A percentile compares a stretch with the other conserved stretches of the same genome.
phyloP scores from a whole-genome alignment of 2,797 vertebrate species.

The Cynodonichthys magdalenae region DNA sequence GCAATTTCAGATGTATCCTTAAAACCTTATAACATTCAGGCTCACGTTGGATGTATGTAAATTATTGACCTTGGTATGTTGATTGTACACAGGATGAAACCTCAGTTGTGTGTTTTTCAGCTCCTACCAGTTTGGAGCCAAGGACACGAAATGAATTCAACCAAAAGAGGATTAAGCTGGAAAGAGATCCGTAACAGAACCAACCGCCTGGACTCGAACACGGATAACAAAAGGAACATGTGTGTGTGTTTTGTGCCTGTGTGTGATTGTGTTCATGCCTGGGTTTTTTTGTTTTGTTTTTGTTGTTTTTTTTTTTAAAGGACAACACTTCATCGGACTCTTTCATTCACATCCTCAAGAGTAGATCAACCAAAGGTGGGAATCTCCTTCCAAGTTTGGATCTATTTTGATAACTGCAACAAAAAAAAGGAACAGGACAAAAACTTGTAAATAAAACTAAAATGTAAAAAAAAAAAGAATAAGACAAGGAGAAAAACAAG shows the following conservation, averaged over 20 bases:
- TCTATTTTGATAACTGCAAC: constrained; percentile 84
- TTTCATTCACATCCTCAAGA: constrained; percentile 72
- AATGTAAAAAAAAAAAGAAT: constrained; percentile 40
- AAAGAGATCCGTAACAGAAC: constrained; percentile 57
- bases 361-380: constrained; percentile 79
- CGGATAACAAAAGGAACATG: constrained; percentile 76
- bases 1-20: too few relatives aligned
- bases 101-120: constrained; percentile 38
- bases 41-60: too few relatives aligned
- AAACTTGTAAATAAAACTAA: constrained; percentile 35
- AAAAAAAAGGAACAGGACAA: constrained; percentile 6
- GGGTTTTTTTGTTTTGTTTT: constrained; percentile 8
- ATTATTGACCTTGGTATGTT: too few relatives aligned
- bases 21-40: too few relatives aligned
- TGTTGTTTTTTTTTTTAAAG: constrained; percentile 51
- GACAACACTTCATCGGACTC: constrained; percentile 67
- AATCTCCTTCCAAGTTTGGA: constrained; percentile 74
- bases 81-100: too few relatives aligned
- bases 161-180: constrained; percentile 61
- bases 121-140: constrained; percentile 54
- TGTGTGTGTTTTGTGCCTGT: constrained; percentile 5
- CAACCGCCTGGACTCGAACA: constrained; percentile 71
- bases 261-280: constrained; percentile 13
- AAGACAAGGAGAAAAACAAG: constrained; percentile 56
- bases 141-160: constrained; percentile 57